These are phyloP conservation scores for Hippocampus kuda DNA, from an alignment of 2,797 vertebrate species.

Conservation along the genomic window DNA sequence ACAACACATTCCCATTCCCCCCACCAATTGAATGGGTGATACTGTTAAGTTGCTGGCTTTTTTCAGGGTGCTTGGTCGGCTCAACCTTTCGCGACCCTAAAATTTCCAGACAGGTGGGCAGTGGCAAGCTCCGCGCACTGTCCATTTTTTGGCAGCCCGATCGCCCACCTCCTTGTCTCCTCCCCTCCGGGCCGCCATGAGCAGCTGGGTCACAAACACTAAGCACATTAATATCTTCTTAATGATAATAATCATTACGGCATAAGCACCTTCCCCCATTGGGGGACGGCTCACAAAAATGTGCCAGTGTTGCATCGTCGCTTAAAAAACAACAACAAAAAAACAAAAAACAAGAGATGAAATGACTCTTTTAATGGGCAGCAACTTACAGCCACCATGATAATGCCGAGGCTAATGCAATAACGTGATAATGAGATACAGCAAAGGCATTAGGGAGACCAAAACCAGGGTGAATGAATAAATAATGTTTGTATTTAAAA, in stretches of 20 bases:
- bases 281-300: slow-evolving; percentile 76
- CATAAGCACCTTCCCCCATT: slow-evolving; percentile 99
- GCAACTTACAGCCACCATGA: slow-evolving; percentile 56
- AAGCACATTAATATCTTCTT: slow-evolving; percentile 99
- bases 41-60: slow-evolving; percentile 7
- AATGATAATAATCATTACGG: slow-evolving; percentile 99
- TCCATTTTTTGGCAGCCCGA: slow-evolving; percentile 58
- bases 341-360: slow-evolving; percentile 43
- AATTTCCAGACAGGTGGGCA: slow-evolving; percentile 71
- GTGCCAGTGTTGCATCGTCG: slow-evolving; percentile 62
- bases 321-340: slow-evolving; percentile 50
- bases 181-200: slow-evolving; percentile 66
- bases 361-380: slow-evolving; percentile 67
- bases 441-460: slow-evolving; percentile 49
- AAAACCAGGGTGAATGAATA: slow-evolving; percentile 50
- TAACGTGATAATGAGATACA: slow-evolving; percentile 63
- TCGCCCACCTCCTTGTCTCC: not conserved
- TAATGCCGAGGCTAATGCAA: slow-evolving; percentile 61
- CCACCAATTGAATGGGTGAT: not conserved
- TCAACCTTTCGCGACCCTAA: slow-evolving; percentile 82
- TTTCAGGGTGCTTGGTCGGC: slow-evolving; percentile 68
- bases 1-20: not conserved
- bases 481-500: slow-evolving; percentile 52
- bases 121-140: slow-evolving; percentile 71
- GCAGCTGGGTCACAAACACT: slow-evolving; percentile 98